Percentiles rank a stretch among this genome's conserved stretches.
Evolutionary conservation across 2,888 invertebrate genomes (phyloP).

Genomic region (Pachliopta kotzebuea): DNA sequence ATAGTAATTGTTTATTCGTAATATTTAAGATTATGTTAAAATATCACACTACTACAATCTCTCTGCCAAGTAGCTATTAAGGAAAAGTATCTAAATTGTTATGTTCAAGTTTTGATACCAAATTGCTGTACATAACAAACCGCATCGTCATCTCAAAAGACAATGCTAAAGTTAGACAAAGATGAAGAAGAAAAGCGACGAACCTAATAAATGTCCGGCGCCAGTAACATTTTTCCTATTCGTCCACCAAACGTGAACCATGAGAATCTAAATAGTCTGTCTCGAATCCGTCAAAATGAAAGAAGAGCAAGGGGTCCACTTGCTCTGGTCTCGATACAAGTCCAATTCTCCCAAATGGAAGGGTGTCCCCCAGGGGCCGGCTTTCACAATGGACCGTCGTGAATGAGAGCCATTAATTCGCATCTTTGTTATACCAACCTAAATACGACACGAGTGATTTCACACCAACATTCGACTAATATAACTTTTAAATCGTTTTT

Average conservation of each 20-base stretch:
- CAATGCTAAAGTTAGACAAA: conserved; percentile 70
- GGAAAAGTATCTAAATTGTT: not conserved
- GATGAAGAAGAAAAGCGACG: conserved; percentile 74
- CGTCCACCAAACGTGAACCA: conserved; percentile 59
- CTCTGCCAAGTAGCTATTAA: too few relatives aligned
- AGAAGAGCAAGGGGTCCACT: conserved; percentile 50
- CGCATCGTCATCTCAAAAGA: conserved; percentile 63
- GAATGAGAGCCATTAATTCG: conserved; percentile 77
- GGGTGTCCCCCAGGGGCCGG: conserved; percentile 69
- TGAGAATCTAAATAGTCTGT: conserved; percentile 42
- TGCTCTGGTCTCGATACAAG: conserved; percentile 60
- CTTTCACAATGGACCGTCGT: conserved; percentile 73
- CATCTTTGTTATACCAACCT: conserved; percentile 78
- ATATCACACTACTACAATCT: too few relatives aligned
- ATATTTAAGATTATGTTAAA: too few relatives aligned
- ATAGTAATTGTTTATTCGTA: too few relatives aligned
- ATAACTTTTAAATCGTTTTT: conserved; percentile 48
- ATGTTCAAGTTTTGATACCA: not conserved
- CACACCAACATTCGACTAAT: conserved; percentile 66
- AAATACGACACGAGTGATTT: conserved; percentile 71
- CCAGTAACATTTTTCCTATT: conserved; percentile 71
- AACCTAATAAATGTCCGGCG: conserved; percentile 76
- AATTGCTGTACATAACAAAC: conserved; percentile 47
- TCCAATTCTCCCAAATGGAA: conserved; percentile 77
- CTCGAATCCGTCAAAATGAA: conserved; percentile 49